A percentile compares a stretch with the other conserved stretches of the same genome.
phyloP scores from a whole-genome alignment of 2,888 invertebrate species.

The Polyploca ridens region DNA sequence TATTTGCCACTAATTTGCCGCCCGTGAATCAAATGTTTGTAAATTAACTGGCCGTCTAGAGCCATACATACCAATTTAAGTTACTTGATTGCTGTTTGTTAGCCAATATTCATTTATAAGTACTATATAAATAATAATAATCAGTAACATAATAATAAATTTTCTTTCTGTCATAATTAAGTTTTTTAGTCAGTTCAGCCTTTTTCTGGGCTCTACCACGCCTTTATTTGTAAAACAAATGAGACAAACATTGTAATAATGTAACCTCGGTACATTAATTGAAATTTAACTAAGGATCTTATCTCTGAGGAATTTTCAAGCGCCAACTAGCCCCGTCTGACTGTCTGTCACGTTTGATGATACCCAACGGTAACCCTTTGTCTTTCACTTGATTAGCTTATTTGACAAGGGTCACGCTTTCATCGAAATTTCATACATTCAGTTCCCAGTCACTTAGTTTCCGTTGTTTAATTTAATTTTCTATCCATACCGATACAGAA shows the following conservation, averaged over 20 bases:
- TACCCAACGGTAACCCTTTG: conserved; percentile 39
- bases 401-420: conserved; percentile 46
- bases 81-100: background rate
- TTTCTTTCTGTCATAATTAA: too few relatives aligned
- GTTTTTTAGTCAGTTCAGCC: too few relatives aligned
- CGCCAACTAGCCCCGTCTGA: conserved; percentile 7
- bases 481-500: too few relatives aligned
- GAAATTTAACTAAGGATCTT: conserved; percentile 3
- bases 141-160: too few relatives aligned
- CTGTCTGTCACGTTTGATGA: conserved; percentile 17
- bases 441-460: too few relatives aligned
- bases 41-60: conserved; percentile 26
- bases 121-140: too few relatives aligned
- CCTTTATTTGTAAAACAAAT: too few relatives aligned
- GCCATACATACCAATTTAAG: too few relatives aligned
- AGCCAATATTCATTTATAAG: background rate
- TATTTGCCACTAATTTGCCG: conserved; percentile 13
- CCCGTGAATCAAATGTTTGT: conserved; percentile 27
- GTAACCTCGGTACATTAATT: too few relatives aligned
- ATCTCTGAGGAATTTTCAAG: conserved; percentile 13
- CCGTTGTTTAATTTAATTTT: too few relatives aligned
- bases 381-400: conserved; percentile 54
- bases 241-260: too few relatives aligned
- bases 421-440: conserved; percentile 21
- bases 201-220: too few relatives aligned